Conservation (phyloP, 1,140 invertebrate species). For the Drosophila prosaltans region DNA sequence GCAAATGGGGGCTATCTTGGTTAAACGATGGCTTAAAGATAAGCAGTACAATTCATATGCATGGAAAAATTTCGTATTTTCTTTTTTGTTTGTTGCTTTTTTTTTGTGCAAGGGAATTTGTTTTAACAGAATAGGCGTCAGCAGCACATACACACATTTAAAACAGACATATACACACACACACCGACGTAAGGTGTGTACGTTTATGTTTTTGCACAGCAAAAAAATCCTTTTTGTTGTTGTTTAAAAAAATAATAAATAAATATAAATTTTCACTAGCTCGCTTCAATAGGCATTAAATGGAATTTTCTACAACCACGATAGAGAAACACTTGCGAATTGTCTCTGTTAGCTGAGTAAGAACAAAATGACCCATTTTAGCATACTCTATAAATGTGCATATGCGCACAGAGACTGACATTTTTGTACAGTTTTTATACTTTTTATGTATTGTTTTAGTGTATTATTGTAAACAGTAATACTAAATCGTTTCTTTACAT, state of each 20-base stretch:
- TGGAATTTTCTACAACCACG: conserved; percentile 4
- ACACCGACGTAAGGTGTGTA: background rate
- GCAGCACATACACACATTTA: background rate
- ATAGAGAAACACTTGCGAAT: conserved; percentile 6
- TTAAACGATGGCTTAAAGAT: background rate
- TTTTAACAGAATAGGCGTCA: background rate
- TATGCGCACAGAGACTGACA: background rate
- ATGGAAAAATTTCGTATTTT: background rate
- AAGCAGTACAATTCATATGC: background rate
- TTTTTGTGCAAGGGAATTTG: conserved; percentile 5
- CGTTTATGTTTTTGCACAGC: conserved; percentile 10
- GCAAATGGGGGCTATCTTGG: background rate
- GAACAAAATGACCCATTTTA: background rate
- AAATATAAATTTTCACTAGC: background rate
- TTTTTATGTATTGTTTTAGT: background rate
- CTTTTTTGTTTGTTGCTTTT: background rate
- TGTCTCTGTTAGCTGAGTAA: background rate
- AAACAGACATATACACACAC: background rate
- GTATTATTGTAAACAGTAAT: background rate
- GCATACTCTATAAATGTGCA: background rate
- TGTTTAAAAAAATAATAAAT: background rate
- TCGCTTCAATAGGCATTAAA: conserved; percentile 1
- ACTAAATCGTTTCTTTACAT: background rate
- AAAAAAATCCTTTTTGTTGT: conserved; percentile 3
- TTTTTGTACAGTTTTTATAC: background rate